These are phyloP conservation scores for Tragelaphus scriptus DNA, from an alignment of 2,113 vertebrate genomes.

Conservation along the genomic window DNA sequence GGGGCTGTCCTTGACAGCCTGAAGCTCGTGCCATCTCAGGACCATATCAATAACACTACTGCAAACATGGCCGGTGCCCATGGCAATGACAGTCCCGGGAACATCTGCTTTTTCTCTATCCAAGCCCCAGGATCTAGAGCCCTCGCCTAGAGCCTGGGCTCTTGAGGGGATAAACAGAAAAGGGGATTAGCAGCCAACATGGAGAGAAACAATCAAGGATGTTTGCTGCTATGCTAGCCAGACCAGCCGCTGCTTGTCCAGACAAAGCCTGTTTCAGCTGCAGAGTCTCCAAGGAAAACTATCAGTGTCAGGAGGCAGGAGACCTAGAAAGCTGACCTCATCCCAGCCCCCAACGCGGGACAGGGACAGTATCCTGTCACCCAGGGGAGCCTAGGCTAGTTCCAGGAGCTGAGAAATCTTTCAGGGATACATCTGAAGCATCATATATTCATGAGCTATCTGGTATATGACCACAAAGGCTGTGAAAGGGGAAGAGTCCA, in stretches of 20 bases:
- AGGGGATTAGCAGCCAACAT: conserved; percentile 59
- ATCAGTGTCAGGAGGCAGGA: not conserved
- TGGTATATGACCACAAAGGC: not conserved
- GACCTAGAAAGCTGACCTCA: not conserved
- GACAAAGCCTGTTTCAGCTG: conserved; percentile 53
- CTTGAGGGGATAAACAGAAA: conserved; percentile 72
- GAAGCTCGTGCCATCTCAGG: not conserved
- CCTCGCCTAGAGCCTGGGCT: conserved; percentile 52
- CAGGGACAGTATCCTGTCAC: not conserved
- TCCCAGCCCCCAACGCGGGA: rapidly evolving
- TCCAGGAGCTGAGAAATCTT: not conserved
- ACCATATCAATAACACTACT: not conserved
- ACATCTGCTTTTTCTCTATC: conserved; percentile 60
- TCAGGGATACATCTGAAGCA: rapidly evolving
- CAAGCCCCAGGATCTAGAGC: not conserved
- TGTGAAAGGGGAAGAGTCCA: not conserved
- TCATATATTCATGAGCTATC: not conserved
- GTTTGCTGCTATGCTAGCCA: conserved; percentile 19
- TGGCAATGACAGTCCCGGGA: not conserved
- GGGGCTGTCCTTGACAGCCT: not conserved
- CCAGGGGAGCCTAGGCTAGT: not conserved
- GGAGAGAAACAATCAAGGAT: conserved; percentile 56
- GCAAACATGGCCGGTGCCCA: not conserved
- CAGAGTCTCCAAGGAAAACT: conserved; percentile 62
- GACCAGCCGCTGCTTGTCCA: conserved; percentile 65